Evolutionary conservation across 2,113 vertebrate species (phyloP).

Genomic region (Daboia siamensis): DNA sequence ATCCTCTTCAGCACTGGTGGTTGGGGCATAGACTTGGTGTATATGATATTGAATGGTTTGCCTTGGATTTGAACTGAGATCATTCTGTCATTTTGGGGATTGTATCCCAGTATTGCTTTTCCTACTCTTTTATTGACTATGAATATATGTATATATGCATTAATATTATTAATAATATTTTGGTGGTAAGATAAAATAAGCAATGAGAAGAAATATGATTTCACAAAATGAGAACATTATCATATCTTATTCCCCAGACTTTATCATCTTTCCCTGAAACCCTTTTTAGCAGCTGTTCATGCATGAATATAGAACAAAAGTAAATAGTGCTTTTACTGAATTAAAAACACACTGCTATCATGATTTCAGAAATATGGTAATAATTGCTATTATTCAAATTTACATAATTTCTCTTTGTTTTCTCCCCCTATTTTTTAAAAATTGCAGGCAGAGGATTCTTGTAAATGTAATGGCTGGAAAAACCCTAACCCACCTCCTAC

Average conservation of each 20-base stretch:
- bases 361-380: not conserved
- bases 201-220: not conserved
- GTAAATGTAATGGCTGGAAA: constrained; percentile 99
- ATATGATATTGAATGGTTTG: no score
- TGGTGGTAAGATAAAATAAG: not conserved
- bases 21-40: no score
- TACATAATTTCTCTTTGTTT: not conserved
- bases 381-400: not conserved
- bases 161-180: not conserved
- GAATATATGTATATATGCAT: not conserved
- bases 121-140: no score
- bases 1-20: no score
- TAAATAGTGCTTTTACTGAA: not conserved
- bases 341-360: not conserved
- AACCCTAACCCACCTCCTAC: constrained; percentile 94
- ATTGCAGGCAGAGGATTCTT: constrained; percentile 91
- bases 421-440: not conserved
- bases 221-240: no score
- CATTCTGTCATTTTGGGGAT: no score
- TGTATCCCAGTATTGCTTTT: no score
- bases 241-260: not conserved
- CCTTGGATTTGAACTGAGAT: no score
- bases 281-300: not conserved
- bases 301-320: not conserved
- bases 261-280: not conserved